Conservation (phyloP, 2,797 vertebrate species). For the Miichthys miiuy region DNA sequence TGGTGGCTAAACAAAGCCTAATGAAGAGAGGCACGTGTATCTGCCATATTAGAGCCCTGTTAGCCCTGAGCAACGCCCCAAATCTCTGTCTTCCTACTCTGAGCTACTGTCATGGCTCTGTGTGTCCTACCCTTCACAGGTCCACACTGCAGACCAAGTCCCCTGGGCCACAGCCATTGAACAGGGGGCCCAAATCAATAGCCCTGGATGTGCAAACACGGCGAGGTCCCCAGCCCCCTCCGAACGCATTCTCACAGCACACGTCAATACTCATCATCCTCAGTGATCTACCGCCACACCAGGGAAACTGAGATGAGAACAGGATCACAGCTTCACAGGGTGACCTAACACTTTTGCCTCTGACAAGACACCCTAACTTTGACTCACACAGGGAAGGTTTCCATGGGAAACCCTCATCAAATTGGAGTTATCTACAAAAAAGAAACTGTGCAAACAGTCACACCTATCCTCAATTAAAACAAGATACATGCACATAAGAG, state of each 20-base stretch:
- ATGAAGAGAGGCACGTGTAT: slow-evolving; percentile 50
- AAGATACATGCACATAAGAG: slow-evolving; percentile 54
- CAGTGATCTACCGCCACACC: slow-evolving; percentile 70
- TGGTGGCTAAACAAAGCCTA: slow-evolving; percentile 48
- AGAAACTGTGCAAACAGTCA: slow-evolving; percentile 45
- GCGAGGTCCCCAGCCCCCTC: slow-evolving; percentile 79
- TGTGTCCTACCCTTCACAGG: slow-evolving; percentile 51
- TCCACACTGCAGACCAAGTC: slow-evolving; percentile 59
- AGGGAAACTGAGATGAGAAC: slow-evolving; percentile 70
- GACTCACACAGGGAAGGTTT: slow-evolving; percentile 39
- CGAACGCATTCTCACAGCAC: slow-evolving; percentile 79
- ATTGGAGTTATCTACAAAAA: slow-evolving; percentile 18
- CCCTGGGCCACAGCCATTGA: slow-evolving; percentile 77
- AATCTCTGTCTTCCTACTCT: slow-evolving; percentile 38
- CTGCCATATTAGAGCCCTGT: slow-evolving; percentile 57
- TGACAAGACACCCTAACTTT: slow-evolving; percentile 51
- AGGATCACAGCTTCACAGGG: slow-evolving; percentile 47
- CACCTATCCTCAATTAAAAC: slow-evolving; percentile 51
- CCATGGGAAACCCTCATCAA: slow-evolving; percentile 54
- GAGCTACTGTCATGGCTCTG: slow-evolving; percentile 52
- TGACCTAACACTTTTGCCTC: slow-evolving; percentile 53
- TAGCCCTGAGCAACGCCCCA: slow-evolving; percentile 56
- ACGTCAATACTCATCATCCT: slow-evolving; percentile 84
- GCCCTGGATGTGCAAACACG: slow-evolving; percentile 80
- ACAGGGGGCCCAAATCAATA: slow-evolving; percentile 79